Evolutionary conservation across 2,888 invertebrate genomes (phyloP).

Genomic region (Smittia sp.): DNA sequence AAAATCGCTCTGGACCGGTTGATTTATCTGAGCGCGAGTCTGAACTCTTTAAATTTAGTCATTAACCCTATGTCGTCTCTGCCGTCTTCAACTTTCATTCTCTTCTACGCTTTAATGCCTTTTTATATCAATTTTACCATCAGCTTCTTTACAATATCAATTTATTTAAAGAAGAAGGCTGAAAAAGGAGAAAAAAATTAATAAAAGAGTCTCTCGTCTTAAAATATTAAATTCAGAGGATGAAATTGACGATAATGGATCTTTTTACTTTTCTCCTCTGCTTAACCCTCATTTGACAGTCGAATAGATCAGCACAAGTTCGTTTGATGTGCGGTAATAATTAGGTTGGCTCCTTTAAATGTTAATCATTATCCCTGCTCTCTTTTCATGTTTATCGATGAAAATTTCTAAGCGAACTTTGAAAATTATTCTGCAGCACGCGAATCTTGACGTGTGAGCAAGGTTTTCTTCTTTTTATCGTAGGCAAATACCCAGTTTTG

Average conservation of each 20-base stretch:
- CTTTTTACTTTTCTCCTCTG: background rate
- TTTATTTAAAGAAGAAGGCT: slow-evolving; percentile 33
- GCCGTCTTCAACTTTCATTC: background rate
- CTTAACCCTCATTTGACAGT: background rate
- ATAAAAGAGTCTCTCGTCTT: slow-evolving; percentile 4
- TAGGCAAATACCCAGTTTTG: too few species aligned
- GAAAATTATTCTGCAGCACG: background rate
- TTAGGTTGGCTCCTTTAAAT: background rate
- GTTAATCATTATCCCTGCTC: background rate
- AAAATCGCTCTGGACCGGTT: background rate
- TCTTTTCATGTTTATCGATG: background rate
- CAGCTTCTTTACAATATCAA: slow-evolving; percentile 40
- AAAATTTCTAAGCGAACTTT: background rate
- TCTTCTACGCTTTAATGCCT: slow-evolving; percentile 25
- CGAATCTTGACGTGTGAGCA: background rate
- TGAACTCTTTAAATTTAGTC: slow-evolving; percentile 16
- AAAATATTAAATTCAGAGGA: slow-evolving; percentile 22
- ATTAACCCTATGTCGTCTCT: slow-evolving; percentile 27
- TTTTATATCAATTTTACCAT: slow-evolving; percentile 37
- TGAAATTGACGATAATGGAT: background rate
- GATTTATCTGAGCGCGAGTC: background rate
- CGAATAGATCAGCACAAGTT: slow-evolving; percentile 15
- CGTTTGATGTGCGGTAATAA: background rate
- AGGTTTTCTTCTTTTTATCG: too few species aligned
- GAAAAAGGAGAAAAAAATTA: slow-evolving; percentile 22